These are phyloP conservation scores for Chrysolina oricalcia DNA, from an alignment of 2,888 invertebrate genomes.

Conservation along the genomic window DNA sequence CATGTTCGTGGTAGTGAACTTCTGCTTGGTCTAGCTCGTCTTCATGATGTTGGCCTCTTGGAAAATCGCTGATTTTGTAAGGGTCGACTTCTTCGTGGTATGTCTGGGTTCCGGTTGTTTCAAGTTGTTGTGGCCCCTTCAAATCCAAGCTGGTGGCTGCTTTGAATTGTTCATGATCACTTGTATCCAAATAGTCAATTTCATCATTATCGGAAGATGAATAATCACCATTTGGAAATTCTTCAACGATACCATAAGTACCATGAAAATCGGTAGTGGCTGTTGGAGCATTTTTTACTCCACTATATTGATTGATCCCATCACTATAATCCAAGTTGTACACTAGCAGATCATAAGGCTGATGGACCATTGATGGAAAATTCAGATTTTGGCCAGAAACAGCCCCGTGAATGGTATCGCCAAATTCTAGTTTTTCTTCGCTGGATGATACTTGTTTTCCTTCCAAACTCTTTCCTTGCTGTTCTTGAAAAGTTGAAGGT, in stretches of 20 bases:
- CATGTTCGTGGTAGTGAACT: conserved; percentile 65
- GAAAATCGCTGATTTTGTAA: conserved; percentile 55
- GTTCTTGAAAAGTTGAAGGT: conserved; percentile 13
- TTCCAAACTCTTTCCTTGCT: neutral
- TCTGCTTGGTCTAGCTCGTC: conserved; percentile 44
- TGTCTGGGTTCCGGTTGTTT: conserved; percentile 60
- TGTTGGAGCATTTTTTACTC: neutral
- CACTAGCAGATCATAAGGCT: conserved; percentile 36
- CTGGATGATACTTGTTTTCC: neutral
- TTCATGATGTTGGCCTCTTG: conserved; percentile 49
- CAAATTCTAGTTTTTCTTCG: conserved; percentile 6
- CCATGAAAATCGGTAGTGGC: neutral
- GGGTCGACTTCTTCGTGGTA: conserved; percentile 62
- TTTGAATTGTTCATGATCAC: conserved; percentile 59
- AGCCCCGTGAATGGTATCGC: conserved; percentile 41
- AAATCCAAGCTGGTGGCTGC: conserved; percentile 56
- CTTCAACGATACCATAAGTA: neutral
- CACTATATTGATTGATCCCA: conserved; percentile 20
- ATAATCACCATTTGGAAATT: neutral
- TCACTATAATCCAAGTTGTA: conserved; percentile 33
- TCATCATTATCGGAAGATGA: neutral
- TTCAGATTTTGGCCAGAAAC: conserved; percentile 32
- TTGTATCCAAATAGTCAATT: conserved; percentile 43
- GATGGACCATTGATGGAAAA: conserved; percentile 42
- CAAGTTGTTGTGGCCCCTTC: conserved; percentile 61